Evolutionary conservation across 2,113 vertebrate species (phyloP).

Genomic region (Pachypanchax playfairii): DNA sequence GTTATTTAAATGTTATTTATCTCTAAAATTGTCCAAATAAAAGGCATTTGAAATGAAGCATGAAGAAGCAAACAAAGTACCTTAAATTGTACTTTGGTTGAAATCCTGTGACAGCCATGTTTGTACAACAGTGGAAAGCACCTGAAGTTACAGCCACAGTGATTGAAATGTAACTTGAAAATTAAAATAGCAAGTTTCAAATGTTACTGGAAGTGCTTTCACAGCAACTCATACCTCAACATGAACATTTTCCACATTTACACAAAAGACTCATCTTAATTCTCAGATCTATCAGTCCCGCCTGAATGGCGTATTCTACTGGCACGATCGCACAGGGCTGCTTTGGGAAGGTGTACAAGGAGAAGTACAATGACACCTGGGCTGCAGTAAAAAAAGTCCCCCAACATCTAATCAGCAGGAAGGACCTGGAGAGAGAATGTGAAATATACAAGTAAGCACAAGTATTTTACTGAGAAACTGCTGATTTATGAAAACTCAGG

Average conservation of each 20-base stretch:
- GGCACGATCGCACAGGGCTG: slow-evolving; percentile 70
- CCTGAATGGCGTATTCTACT: slow-evolving; percentile 73
- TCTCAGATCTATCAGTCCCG: not conserved
- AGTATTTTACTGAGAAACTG: not conserved
- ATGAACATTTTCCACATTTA: no score
- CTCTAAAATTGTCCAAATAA: not conserved
- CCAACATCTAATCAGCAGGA: slow-evolving; percentile 35
- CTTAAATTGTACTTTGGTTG: no score
- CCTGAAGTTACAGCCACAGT: not conserved
- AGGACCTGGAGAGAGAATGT: slow-evolving; percentile 75
- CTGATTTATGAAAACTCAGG: not conserved
- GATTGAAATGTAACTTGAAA: not conserved
- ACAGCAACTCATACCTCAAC: not conserved
- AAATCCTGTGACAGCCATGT: no score
- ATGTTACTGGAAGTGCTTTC: not conserved
- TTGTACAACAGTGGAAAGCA: no score
- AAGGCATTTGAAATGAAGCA: not conserved
- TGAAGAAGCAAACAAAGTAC: not conserved
- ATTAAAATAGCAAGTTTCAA: no score
- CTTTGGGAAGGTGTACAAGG: slow-evolving; percentile 77
- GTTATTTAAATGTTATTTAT: no score
- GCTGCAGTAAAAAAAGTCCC: slow-evolving; percentile 79
- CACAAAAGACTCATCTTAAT: no score
- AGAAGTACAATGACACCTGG: slow-evolving; percentile 75
- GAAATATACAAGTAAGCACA: slow-evolving; percentile 74